Evolutionary conservation across 1,140 invertebrate species (phyloP), one percentile per base, ranked within the genome.

Genomic region (Aphaenogaster ashmeadi): DNA sequence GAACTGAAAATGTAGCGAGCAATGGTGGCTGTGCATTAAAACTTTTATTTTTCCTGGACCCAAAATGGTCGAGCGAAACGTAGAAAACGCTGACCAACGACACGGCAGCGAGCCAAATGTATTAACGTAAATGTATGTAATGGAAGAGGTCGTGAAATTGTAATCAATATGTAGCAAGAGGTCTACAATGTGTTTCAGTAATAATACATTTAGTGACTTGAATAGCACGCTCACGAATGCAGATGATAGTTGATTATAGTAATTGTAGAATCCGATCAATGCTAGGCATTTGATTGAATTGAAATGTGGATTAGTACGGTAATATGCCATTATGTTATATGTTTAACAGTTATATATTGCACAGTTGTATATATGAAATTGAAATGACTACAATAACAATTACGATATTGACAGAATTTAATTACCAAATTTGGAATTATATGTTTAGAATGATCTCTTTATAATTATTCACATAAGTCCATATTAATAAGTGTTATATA

Each of bases 51-150:
- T 84, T 47, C 80, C 15, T 38, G 15, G 27, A 47, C 21, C 4
- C 41, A 11, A 75, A 74, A 75, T 58, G 54, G 79, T 58, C 9
- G 18, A 44, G 54, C 8, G 50, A 56, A n/a, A 69, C 47, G 50
- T 2, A 21, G 69, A 6, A 74, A 84, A 60, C 13, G n/a, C 41
- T 84, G 80, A 60, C 67, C 69, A 74, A 56, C 56, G 54, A 50
- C 27, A 62, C 54, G 80, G 69, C 80, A 62, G 13, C 80, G 69
- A 50, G 80, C 80, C 80, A 84, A 84, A 84, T 74, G 54, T 84
- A 84, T 84, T 84, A 84, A 74, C 80, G 69, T 60, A 75, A 84
- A 74, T 74, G 33, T 72, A 83, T 41, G 47, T 74, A 62, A 84
- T 74, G 80, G 56, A 74, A 60, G n/a, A 41, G 41, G 33, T 74